A percentile compares a stretch with the other conserved stretches of the same genome.
phyloP scores from a whole-genome alignment of 2,113 vertebrate species.

The Mobula birostris region DNA sequence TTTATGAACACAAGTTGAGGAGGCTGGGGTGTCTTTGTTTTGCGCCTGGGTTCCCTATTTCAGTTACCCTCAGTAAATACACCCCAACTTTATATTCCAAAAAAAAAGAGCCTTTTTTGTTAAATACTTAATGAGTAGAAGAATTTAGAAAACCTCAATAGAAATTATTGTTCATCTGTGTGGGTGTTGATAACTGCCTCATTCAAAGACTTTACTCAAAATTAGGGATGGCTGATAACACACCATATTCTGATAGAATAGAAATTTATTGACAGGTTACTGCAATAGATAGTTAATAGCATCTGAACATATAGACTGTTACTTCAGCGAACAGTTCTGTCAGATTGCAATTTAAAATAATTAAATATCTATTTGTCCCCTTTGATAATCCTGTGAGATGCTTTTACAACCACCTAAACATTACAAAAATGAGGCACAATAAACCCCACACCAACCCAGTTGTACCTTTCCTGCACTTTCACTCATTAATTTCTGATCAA shows the following conservation, averaged over 20 bases:
- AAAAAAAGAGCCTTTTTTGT: background rate
- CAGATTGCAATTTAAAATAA: background rate
- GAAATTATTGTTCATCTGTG: background rate
- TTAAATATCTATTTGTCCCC: background rate
- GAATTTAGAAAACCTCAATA: background rate
- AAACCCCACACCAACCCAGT: background rate
- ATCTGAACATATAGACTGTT: background rate
- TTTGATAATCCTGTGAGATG: background rate
- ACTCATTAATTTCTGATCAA: background rate
- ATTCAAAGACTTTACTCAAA: background rate
- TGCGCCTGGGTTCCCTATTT: background rate
- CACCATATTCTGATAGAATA: background rate
- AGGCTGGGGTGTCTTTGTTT: background rate
- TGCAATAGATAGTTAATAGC: background rate
- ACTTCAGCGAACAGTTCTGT: background rate
- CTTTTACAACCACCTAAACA: background rate
- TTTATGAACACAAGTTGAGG: background rate
- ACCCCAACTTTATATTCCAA: background rate
- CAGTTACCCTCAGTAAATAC: background rate
- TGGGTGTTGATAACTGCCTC: background rate
- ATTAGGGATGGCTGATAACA: background rate
- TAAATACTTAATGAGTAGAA: background rate
- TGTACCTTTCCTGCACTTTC: background rate
- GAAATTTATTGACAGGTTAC: background rate
- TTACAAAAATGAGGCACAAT: background rate